Evolutionary conservation across 2,888 invertebrate genomes (phyloP).

Genomic region (Platycheirus albimanus): DNA sequence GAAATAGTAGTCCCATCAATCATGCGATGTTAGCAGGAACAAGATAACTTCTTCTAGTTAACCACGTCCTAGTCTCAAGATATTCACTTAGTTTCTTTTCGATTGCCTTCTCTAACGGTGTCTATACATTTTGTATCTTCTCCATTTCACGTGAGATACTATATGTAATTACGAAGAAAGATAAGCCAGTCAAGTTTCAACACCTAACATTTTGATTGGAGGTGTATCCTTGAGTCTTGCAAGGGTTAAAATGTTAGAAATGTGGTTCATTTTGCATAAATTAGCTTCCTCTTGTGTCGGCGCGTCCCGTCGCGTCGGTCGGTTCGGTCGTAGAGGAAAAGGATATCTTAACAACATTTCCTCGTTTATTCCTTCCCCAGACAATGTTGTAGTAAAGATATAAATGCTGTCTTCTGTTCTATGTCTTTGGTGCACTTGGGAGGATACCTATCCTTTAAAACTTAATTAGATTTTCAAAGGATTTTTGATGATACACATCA

Average conservation of each 20-base stretch:
- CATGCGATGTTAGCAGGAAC: no score
- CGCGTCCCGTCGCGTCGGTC: not conserved
- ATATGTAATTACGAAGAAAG: slow-evolving; percentile 56
- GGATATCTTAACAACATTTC: slow-evolving; percentile 45
- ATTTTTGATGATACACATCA: slow-evolving; percentile 42
- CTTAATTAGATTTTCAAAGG: slow-evolving; percentile 57
- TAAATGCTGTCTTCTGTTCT: not conserved
- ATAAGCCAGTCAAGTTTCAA: slow-evolving; percentile 51
- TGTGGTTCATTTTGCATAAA: slow-evolving; percentile 52
- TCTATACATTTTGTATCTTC: slow-evolving; percentile 3
- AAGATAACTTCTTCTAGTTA: slow-evolving; percentile 27
- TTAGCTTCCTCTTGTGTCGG: slow-evolving; percentile 27
- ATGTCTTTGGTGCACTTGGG: slow-evolving; percentile 12
- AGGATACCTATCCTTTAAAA: slow-evolving; percentile 17
- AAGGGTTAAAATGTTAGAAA: slow-evolving; percentile 21
- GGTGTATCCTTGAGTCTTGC: not conserved
- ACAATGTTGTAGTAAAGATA: slow-evolving; percentile 12
- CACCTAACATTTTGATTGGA: slow-evolving; percentile 41
- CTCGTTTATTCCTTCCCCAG: slow-evolving; percentile 20
- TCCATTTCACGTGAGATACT: slow-evolving; percentile 35
- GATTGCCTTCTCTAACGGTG: not conserved
- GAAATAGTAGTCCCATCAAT: slow-evolving; percentile 41
- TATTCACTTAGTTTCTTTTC: slow-evolving; percentile 43
- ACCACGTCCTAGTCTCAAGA: slow-evolving; percentile 9
- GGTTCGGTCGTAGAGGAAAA: slow-evolving; percentile 7